Evolutionary conservation across 2,888 invertebrate species (phyloP).

Genomic region (Limnephilus marmoratus): DNA sequence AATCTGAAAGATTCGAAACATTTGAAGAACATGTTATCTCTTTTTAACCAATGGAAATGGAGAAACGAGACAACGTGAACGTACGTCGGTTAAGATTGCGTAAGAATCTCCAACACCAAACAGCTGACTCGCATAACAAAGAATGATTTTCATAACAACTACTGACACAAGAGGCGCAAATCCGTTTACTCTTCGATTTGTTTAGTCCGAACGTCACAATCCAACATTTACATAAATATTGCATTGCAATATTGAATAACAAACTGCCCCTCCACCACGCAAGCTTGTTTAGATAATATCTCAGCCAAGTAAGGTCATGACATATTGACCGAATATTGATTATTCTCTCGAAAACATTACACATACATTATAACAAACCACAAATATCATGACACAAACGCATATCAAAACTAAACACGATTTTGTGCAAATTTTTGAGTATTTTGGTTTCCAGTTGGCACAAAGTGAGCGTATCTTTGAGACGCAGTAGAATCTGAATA

Average conservation of each 20-base stretch:
- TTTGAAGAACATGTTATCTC: conserved; percentile 16
- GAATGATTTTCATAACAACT: conserved; percentile 53
- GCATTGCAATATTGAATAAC: not conserved
- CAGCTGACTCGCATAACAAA: conserved; percentile 75
- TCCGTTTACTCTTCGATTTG: not conserved
- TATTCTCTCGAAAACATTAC: conserved; percentile 30
- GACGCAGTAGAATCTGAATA: not conserved
- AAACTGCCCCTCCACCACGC: conserved; percentile 24
- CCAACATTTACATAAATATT: conserved; percentile 25
- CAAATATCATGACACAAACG: conserved; percentile 39
- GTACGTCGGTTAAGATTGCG: conserved; percentile 39
- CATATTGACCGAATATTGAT: conserved; percentile 61
- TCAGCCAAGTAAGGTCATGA: conserved; percentile 53
- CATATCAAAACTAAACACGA: conserved; percentile 24
- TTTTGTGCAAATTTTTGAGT: not conserved
- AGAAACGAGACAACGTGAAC: conserved; percentile 5
- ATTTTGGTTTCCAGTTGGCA: conserved; percentile 38
- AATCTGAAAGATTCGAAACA: conserved; percentile 4
- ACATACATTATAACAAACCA: conserved; percentile 12
- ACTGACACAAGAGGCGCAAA: conserved; percentile 50
- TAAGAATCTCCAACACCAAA: conserved; percentile 67
- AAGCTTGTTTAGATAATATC: conserved; percentile 51
- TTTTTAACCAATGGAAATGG: not conserved
- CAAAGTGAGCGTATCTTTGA: conserved; percentile 25
- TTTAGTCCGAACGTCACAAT: not conserved